phyloP scores from a whole-genome alignment of 2,888 invertebrate species.

The Asteroscopus sphinx region DNA sequence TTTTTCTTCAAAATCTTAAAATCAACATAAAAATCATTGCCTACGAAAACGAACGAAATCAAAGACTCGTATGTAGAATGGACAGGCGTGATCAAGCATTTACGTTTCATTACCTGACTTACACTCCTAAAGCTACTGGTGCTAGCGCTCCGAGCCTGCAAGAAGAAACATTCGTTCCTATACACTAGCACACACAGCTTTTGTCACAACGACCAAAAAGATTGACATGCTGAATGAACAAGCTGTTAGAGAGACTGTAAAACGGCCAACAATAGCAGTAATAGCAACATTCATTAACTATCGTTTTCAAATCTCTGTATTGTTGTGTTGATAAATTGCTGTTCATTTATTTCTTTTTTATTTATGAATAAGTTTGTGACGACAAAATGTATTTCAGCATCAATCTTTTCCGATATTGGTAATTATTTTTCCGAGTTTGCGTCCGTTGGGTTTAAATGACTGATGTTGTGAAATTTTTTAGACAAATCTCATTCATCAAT shows the following conservation, averaged over 20 bases:
- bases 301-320: conserved; percentile 22
- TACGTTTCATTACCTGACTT: conserved; percentile 92
- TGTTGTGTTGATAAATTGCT: conserved; percentile 48
- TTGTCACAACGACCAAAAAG: conserved; percentile 80
- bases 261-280: conserved; percentile 49
- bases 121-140: conserved; percentile 97
- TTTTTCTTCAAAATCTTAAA: too few relatives aligned
- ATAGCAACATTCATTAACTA: conserved; percentile 16
- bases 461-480: not conserved
- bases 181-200: conserved; percentile 88
- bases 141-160: conserved; percentile 96
- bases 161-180: conserved; percentile 90
- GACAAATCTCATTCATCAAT: conserved; percentile 3
- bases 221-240: conserved; percentile 77
- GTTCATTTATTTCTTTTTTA: conserved; percentile 27
- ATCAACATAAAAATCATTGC: conserved; percentile 73
- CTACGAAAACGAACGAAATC: conserved; percentile 73
- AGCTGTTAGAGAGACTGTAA: conserved; percentile 63
- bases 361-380: conserved; percentile 21
- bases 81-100: conserved; percentile 80
- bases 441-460: not conserved
- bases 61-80: conserved; percentile 71
- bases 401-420: conserved; percentile 34
- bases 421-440: conserved; percentile 17
- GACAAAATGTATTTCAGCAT: conserved; percentile 44